Conservation (phyloP, 2,888 invertebrate genomes). For the Acanthosepion pharaonis region DNA sequence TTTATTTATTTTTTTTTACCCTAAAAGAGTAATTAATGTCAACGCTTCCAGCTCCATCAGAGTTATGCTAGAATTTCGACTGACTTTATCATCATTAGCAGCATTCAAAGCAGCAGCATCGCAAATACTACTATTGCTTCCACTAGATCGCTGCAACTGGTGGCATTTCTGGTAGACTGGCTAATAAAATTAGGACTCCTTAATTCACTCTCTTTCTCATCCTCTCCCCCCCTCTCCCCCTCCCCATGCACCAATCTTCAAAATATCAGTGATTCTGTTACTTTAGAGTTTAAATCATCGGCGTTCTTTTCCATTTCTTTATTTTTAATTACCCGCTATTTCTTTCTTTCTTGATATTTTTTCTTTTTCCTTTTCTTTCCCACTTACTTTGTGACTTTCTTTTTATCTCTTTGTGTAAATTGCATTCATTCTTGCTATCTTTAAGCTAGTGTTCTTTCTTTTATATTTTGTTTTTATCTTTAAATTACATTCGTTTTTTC, state of each 20-base stretch:
- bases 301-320: not conserved
- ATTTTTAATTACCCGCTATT: not conserved
- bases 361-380: not conserved
- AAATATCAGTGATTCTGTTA: not conserved
- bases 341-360: not conserved
- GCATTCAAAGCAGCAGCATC: not conserved
- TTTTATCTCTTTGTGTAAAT: not conserved
- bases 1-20: too few species aligned
- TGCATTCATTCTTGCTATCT: not conserved
- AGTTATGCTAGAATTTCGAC: not conserved
- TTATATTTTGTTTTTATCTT: not conserved
- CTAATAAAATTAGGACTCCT: not conserved
- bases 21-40: not conserved
- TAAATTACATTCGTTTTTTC: not conserved
- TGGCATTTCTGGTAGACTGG: not conserved
- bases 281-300: not conserved
- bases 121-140: not conserved
- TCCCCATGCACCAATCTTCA: not conserved
- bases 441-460: not conserved
- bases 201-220: not conserved
- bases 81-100: not conserved
- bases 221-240: not conserved
- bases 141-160: not conserved
- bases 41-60: not conserved
- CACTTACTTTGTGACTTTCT: not conserved